Base-by-base conservation (phyloP, 37 sponge, comb jelly and placozoan species). In the Beroe ovata region DNA sequence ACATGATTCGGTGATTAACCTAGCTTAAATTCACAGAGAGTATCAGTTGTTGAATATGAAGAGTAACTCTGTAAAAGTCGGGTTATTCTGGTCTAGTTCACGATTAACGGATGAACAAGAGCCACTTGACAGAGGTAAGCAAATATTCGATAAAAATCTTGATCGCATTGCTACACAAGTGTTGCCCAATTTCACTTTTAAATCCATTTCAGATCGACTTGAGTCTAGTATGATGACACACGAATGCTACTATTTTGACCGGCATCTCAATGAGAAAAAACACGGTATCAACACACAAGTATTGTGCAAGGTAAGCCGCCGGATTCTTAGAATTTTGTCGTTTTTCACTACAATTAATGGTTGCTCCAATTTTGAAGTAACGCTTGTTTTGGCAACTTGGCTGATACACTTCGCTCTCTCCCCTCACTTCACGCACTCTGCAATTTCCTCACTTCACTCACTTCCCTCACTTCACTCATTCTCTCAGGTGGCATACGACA, bases 281-380 rank as follows among this genome's bases (percentile, higher is more conserved):
- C 47, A 38, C 19, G 41, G 33, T 54, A 19, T 77, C 23, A 77
- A 77, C 6, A 77, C 84, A 32, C 84, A 42, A 1, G 54, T 42
- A 1, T 35, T 77, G 23, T 77, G 84, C 84, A 77, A 77, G 84
- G 84, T 77, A 40, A 41, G 54, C 19, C 19, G n/a, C n/a, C n/a
- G n/a, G n/a, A n/a, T n/a, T n/a, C n/a, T n/a, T n/a, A n/a, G n/a
- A n/a, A n/a, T n/a, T n/a, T n/a, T n/a, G n/a, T n/a, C n/a, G n/a
- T n/a, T n/a, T n/a, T n/a, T n/a, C n/a, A n/a, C n/a, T n/a, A n/a
- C n/a, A n/a, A n/a, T n/a, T 18, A 58, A 58, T 18, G 18, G 11
- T 11, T 58, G 11, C 18, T 58, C n/a, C n/a, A n/a, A n/a, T n/a
- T n/a, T n/a, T n/a, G n/a, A n/a, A n/a, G n/a, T n/a, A n/a, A n/a